Conservation (phyloP, 2,888 invertebrate genomes). For the Gastracanthus pulcherrimus region DNA sequence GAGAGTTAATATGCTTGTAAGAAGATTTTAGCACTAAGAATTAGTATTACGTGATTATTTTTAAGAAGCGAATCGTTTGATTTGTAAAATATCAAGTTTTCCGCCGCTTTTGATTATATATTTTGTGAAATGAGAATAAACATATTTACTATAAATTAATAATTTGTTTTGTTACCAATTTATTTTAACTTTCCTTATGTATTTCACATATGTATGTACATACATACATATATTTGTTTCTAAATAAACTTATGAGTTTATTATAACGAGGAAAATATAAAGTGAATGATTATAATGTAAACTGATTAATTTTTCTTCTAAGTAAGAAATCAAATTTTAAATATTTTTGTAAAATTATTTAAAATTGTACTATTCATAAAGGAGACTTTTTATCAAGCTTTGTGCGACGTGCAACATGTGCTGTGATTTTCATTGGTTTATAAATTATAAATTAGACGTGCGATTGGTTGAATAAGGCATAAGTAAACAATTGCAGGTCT, state of each 20-base stretch:
- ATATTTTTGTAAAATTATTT: not conserved
- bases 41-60: conserved; percentile 40
- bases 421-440: no score
- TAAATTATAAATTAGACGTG: no score
- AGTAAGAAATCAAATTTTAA: no score
- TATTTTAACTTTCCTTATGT: not conserved
- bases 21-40: conserved; percentile 41
- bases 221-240: not conserved
- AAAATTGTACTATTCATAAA: no score
- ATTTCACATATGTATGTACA: not conserved
- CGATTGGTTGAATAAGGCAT: no score
- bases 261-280: no score
- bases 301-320: no score
- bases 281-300: no score
- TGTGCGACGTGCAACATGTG: no score
- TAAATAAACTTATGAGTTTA: no score
- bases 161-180: not conserved
- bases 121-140: conserved; percentile 47
- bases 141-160: conserved; percentile 42
- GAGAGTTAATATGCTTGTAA: conserved; percentile 43
- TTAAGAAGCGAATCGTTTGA: conserved; percentile 31
- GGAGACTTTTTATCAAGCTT: no score
- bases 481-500: no score
- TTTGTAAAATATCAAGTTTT: conserved; percentile 52
- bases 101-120: conserved; percentile 36